Base-by-base conservation (phyloP, 2,888 invertebrate species). In the Dasysyrphus albostriatus region DNA sequence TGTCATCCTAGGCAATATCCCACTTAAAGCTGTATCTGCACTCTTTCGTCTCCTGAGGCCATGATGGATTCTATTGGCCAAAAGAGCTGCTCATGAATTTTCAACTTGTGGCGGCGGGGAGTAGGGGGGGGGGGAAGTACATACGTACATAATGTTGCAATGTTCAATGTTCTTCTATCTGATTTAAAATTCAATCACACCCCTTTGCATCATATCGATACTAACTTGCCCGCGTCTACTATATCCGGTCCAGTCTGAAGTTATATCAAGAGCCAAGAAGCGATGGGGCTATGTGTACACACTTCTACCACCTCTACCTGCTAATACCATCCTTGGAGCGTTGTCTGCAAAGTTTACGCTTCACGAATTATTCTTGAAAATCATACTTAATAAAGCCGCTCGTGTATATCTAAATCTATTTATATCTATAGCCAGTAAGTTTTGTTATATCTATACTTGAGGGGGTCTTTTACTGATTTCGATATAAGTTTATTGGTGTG, bases 321-420 rank as follows among this genome's bases (percentile, higher is more conserved):
- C 85, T 82, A 85, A 85, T 82, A 32, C 67, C 56, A 69, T 82
- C 81, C 82, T 85, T 82, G 69, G 85, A 77, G 74, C 39, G 37
- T 59, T 78, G 87, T 87, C 83, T 75, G 79, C 59, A 83, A 87
- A 83, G 78, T 87, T 87, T 83, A 83, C 70, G 78, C 87, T 87
- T 70, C 63, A 75, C 77, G 49, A 87, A 82, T 78, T 72, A 87
- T 87, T 75, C 87, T 87, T 83, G 63, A 72, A 78, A 74, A 78
- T 24, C 24, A 3, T 83, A 44, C 37, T 70, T 78, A 79, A 83
- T 87, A 79, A 79, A 69, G 24, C 61, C 39, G 14, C 24, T 69
- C 51, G 24, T 69, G 14, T 54, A 54, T 14, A 3, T 3, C 4
- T 29, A 24, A 24, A 12, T 29, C 14, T 12, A 5, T 54, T 5